A percentile compares a stretch with the other conserved stretches of the same genome.
Conservation (phyloP, 2,888 invertebrate species). For the Galerucella pusilla region DNA sequence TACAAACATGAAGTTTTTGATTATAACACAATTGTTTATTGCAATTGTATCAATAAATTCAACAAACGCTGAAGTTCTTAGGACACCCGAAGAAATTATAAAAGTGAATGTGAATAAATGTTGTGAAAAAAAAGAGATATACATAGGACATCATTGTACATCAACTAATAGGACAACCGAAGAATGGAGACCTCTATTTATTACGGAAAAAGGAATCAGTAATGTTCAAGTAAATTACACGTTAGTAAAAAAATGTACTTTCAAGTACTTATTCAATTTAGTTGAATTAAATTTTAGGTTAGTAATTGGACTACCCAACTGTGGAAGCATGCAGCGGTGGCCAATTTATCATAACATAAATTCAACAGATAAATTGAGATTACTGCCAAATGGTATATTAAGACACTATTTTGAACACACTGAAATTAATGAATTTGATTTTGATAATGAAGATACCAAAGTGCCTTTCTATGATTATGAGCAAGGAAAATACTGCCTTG, state of each 20-base stretch:
- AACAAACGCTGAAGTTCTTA: slow-evolving; percentile 37
- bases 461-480: slow-evolving; percentile 76
- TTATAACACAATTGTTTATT: slow-evolving; percentile 6
- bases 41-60: slow-evolving; percentile 15
- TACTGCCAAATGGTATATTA: slow-evolving; percentile 77
- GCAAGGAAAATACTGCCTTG: slow-evolving; percentile 83
- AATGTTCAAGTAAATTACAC: slow-evolving; percentile 68
- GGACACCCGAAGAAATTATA: slow-evolving; percentile 9
- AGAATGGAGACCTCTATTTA: slow-evolving; percentile 75
- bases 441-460: slow-evolving; percentile 64
- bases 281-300: slow-evolving; percentile 61
- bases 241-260: slow-evolving; percentile 50
- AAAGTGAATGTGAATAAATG: slow-evolving; percentile 79
- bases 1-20: slow-evolving; percentile 17
- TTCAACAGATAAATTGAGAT: slow-evolving; percentile 72
- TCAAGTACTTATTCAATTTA: slow-evolving; percentile 12
- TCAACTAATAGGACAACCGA: slow-evolving; percentile 72
- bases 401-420: slow-evolving; percentile 77
- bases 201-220: slow-evolving; percentile 71
- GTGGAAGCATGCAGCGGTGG: slow-evolving; percentile 77
- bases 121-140: slow-evolving; percentile 78
- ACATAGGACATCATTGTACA: slow-evolving; percentile 75
- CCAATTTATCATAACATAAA: slow-evolving; percentile 73
- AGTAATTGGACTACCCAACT: slow-evolving; percentile 75
- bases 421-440: slow-evolving; percentile 62